Evolutionary conservation across 1,140 invertebrate genomes (phyloP), one percentile per base, ranked within the genome.

Genomic region (Hycleus phaleratus): DNA sequence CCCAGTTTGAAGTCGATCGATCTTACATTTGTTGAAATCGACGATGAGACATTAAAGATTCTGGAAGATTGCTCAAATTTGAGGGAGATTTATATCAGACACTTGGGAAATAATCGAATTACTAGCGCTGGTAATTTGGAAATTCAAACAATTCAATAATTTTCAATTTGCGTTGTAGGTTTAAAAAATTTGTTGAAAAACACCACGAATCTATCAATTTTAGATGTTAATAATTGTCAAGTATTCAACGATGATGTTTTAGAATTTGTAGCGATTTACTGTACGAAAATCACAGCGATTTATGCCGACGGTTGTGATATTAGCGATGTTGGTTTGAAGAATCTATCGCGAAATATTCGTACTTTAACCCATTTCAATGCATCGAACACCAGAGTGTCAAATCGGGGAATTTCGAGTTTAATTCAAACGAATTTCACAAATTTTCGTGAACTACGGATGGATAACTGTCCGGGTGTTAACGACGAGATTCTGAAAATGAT

Each of bases 401-500:
- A 7, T 32, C 32, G 32, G 4, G 32, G 32, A 32, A 32, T 32
- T 3, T 32, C 32, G 7, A 7, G 7, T 5, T 32, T 32, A 32
- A 32, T 32, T 3, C 32, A 32, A 32, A 7, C 32, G 7, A 32
- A 32, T 32, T 32, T 4, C 1, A 1, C 4, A 4, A 59, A 58
- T 43, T 45, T 70, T 18, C 59, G 48, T 12, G 68, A 70, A 60
- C 26, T 70, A 26, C 53, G 55, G 42, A 52, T 70, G 38, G 52
- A 58, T 24, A 63, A 70, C 49, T 70, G 68, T 52, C 2, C 18
- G 0, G 54, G 65, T 52, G 25, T 70, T 2, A 61, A 58, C 25
- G 39, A 60, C 8, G 38, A 62, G 12, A 49, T 58, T 38, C 25
- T 70, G n/a, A 49, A 57, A 9, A 49, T 49, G 26, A 58, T 69